Evolutionary conservation across 53 echinoderm and acorn worm species (phyloP).

Genomic region (Paracentrotus lividus): DNA sequence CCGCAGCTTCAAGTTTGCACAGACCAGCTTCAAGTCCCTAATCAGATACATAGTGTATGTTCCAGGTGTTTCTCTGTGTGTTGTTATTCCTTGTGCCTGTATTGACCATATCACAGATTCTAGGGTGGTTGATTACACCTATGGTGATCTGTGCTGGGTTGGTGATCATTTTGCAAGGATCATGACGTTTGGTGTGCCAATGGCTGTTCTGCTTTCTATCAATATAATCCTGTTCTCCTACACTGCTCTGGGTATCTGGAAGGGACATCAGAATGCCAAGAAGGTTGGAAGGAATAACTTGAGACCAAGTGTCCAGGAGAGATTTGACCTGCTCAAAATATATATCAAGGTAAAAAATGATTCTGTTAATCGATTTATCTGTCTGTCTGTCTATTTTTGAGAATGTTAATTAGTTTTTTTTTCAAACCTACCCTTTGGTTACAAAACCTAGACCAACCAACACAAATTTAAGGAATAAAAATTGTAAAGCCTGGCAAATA

Average conservation of each 20-base stretch:
- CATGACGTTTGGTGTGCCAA: constrained; percentile 50
- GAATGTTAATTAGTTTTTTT: no score
- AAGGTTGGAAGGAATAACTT: constrained; percentile 47
- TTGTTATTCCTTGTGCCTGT: constrained; percentile 42
- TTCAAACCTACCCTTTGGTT: no score
- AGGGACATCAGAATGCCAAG: constrained; percentile 51
- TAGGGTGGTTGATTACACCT: neutral
- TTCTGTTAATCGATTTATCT: no score
- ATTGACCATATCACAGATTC: neutral
- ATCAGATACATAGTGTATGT: constrained; percentile 18
- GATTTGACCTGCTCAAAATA: constrained; percentile 56
- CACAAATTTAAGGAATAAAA: no score
- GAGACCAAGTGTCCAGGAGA: constrained; percentile 32
- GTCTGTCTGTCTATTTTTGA: no score
- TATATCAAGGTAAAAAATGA: constrained; percentile 50
- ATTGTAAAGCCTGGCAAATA: no score
- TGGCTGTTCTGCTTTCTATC: constrained; percentile 36
- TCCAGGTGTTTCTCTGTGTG: neutral
- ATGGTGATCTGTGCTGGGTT: constrained; percentile 41
- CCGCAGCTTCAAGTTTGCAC: constrained; percentile 28
- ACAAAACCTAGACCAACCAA: no score
- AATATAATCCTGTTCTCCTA: constrained; percentile 12
- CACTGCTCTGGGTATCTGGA: constrained; percentile 52
- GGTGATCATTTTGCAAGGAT: constrained; percentile 25
- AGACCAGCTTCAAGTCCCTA: constrained; percentile 43